Base-by-base conservation (phyloP, 1,140 invertebrate species). In the Heliothis subflexa region DNA sequence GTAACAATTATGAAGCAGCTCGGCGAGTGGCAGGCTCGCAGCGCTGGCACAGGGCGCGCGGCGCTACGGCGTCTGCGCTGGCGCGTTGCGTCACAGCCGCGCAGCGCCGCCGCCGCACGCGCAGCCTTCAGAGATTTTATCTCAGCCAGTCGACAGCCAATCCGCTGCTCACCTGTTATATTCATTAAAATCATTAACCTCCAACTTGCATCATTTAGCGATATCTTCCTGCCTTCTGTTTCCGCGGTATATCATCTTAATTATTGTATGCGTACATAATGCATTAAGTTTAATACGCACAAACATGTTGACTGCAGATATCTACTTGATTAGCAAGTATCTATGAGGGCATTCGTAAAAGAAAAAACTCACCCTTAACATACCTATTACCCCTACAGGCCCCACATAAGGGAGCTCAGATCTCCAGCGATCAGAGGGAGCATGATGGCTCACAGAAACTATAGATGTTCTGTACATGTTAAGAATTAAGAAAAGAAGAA, bases 1-100 rank as follows among this genome's bases (percentile, higher is more conserved):
- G 88, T 90, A 93, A 91, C 89, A 93, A 94, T 94, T 93, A 93
- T 89, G 86, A 90, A 80, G 87, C 86, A 89, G 90, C 83, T 91
- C 83, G 86, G 81, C 83, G 81, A 87, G 86, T 84, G 83, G 86
- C 83, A 87, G 82, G 80, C 85, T 66, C 57, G 66, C 47, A 61
- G 66, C 66, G 83, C 85, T 80, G 85, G 85, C 78, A 77, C 79
- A 87, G 86, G 86, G 81, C 80, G 83, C 78, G 82, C 87, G 91
- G 91, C 92, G 91, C 91, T 93, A 89, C 87, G 82, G 86, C 86
- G 91, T 91, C 91, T 93, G 88, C 88, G 78, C 83, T 71, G 76
- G 59, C 49, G 40, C 79, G 71, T 75, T 81, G 77, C 83, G 77
- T 80, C 80, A 80, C 78, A 70, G 74, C n/a, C 62, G 50, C 54